phyloP scores from a whole-genome alignment of 1,140 invertebrate genomes.

The Platorchestia sp. region DNA sequence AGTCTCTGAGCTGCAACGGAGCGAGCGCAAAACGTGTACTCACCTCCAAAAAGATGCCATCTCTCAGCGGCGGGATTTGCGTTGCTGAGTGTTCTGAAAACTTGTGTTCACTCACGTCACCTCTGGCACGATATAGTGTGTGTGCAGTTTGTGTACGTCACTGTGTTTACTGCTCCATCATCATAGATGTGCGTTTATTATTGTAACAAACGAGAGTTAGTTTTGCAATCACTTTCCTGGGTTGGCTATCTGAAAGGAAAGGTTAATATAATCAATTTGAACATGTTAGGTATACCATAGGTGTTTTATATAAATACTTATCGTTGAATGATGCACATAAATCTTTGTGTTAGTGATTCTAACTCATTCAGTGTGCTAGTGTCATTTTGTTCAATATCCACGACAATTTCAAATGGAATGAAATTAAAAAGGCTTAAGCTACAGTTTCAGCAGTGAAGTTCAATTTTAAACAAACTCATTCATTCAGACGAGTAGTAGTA shows the following conservation, averaged over 20 bases:
- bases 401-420: too few species aligned
- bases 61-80: not conserved
- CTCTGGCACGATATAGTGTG: not conserved
- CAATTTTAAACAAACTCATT: too few species aligned
- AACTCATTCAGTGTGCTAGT: too few species aligned
- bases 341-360: too few species aligned
- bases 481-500: too few species aligned
- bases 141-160: not conserved
- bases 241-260: not conserved
- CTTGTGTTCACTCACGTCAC: not conserved
- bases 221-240: not conserved
- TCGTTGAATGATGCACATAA: too few species aligned
- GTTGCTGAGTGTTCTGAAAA: not conserved
- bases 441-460: too few species aligned
- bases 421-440: too few species aligned
- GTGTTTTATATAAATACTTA: too few species aligned
- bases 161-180: not conserved
- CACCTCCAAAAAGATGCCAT: constrained; percentile 8
- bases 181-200: not conserved
- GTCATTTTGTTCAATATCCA: too few species aligned
- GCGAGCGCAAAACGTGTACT: not conserved
- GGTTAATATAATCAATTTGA: not conserved
- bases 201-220: not conserved
- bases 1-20: not conserved
- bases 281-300: too few species aligned